Evolutionary conservation across 2,888 invertebrate species (phyloP), one percentile per base, ranked within the genome.

Genomic region (Zeuzera pyrina): DNA sequence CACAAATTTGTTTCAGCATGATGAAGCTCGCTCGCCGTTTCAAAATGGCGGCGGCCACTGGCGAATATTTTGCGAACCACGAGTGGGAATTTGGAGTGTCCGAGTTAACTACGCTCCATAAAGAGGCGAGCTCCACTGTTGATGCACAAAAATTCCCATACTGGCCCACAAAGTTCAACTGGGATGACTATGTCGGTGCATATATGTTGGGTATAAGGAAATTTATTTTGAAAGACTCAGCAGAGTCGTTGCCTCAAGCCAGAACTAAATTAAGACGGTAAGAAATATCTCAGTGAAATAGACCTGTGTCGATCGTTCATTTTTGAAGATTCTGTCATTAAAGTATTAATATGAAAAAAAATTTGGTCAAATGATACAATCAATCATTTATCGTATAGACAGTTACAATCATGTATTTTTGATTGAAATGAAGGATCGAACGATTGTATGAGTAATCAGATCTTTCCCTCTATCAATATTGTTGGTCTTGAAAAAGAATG

Each of bases 151-250:
- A 79, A 15, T 93, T 93, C 62, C 87, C 89, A 2, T 68, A 92
- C 31, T 79, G 79, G 81, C 77, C 77, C 0, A 84, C 84, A 3
- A 74, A 84, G 11, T 81, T 95, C 36, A 81, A 90, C 43, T 97
- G 96, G 92, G 89, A 92, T 29, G 69, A 85, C 0, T 97, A 95
- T 52, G 85, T 95, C 11, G 88, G 90, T 16, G 86, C 88, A 6
- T 96, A 95, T 51, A 89, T 94, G 71, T 76, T 93, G 43, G 97
- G 96, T 0, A 93, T 95, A 25, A 85, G 95, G 35, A 88, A 89
- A 42, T 95, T 87, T 49, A 87, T 94, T n/a, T 66, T 95, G 11
- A 93, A 93, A 49, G 95, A 95, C 47, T 85, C 86, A 11, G 68
- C 88, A 0, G 87, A 88, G 5, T 88, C 89, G 5, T 54, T 93